phyloP scores from a whole-genome alignment of 37 sponge, comb jelly and placozoan genomes.

The Geodia barretti region DNA sequence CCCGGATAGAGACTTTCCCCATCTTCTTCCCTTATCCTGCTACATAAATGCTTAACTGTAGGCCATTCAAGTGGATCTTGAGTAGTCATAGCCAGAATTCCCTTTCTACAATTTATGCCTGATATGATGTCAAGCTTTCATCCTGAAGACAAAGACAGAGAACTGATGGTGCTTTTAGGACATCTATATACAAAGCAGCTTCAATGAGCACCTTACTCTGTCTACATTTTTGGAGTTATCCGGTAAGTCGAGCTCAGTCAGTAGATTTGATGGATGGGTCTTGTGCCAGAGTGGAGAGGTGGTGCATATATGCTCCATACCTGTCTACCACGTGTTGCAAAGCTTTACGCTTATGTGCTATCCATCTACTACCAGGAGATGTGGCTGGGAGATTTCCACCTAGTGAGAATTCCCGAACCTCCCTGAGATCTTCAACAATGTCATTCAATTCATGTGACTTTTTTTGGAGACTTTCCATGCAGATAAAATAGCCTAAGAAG shows the following conservation, averaged over 20 bases:
- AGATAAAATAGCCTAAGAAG: conserved; percentile 21
- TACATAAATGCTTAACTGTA: conserved; percentile 25
- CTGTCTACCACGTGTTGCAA: conserved; percentile 35
- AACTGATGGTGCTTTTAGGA: conserved; percentile 37
- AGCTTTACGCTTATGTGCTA: conserved; percentile 27
- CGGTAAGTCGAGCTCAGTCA: conserved; percentile 14
- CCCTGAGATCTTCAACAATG: conserved; percentile 13
- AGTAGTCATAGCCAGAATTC: conserved; percentile 21
- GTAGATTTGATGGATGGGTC: neutral
- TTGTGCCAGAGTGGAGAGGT: neutral
- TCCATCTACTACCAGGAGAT: conserved; percentile 4
- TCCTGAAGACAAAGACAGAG: conserved; percentile 32
- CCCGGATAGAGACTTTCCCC: conserved; percentile 32
- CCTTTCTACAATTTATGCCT: conserved; percentile 45
- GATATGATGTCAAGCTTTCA: no score
- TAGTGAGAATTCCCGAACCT: neutral
- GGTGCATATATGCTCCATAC: conserved; percentile 14
- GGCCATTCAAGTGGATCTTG: conserved; percentile 53
- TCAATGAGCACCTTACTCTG: conserved; percentile 7
- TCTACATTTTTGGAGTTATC: conserved; percentile 20
- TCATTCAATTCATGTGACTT: conserved; percentile 12
- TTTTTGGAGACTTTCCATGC: conserved; percentile 25
- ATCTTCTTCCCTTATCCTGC: conserved; percentile 28
- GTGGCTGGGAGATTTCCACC: conserved; percentile 24
- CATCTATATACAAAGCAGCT: conserved; percentile 20